These are phyloP conservation scores for Luffia ferchaultella DNA, from an alignment of 2,888 invertebrate genomes.

Conservation along the genomic window DNA sequence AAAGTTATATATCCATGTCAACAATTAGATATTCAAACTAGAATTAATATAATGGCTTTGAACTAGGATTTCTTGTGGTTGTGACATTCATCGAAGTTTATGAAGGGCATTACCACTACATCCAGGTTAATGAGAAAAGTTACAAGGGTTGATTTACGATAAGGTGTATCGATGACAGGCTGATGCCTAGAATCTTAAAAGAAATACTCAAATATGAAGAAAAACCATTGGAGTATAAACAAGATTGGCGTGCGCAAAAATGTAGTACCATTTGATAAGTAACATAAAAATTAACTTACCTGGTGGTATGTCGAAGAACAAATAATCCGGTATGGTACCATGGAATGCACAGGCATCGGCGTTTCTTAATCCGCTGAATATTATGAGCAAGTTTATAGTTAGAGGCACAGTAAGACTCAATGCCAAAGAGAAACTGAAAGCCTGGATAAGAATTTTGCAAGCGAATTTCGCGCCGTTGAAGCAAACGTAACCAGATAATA, in stretches of 20 bases:
- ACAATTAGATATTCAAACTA: too few relatives aligned
- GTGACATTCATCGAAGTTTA: too few relatives aligned
- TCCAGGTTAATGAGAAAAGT: neutral
- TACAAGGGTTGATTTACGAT: too few relatives aligned
- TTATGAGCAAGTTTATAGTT: constrained; percentile 73
- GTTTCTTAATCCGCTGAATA: constrained; percentile 71
- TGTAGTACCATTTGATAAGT: too few relatives aligned
- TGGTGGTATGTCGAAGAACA: constrained; percentile 86
- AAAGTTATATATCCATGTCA: too few relatives aligned
- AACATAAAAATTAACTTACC: constrained; percentile 28
- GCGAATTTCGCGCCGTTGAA: constrained; percentile 80
- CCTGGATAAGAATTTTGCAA: constrained; percentile 89
- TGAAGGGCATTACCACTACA: neutral
- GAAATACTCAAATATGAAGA: too few relatives aligned
- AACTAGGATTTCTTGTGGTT: too few relatives aligned
- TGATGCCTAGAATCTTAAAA: too few relatives aligned
- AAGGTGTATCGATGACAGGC: too few relatives aligned
- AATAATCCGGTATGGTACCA: constrained; percentile 76
- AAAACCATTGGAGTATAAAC: too few relatives aligned
- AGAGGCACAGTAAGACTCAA: constrained; percentile 79
- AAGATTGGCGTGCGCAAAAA: too few relatives aligned
- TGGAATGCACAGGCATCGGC: constrained; percentile 74
- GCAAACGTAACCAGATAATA: constrained; percentile 70
- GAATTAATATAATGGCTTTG: too few relatives aligned
- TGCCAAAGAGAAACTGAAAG: constrained; percentile 86